A percentile compares a stretch with the other conserved stretches of the same genome.
phyloP scores from a whole-genome alignment of 2,888 invertebrate genomes.

The Platerodrilus igneus region DNA sequence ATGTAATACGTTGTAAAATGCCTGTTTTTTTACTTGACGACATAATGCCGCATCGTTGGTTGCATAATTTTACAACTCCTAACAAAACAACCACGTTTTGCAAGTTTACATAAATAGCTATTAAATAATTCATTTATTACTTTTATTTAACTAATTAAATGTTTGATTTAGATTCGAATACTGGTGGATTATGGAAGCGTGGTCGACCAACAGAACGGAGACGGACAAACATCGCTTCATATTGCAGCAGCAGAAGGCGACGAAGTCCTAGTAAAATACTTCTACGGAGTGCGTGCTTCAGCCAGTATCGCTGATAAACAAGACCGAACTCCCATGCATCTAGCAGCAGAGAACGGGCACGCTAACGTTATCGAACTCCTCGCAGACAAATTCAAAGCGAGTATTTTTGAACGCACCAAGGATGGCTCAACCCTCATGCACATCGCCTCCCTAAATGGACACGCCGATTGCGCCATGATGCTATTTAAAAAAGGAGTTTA shows the following conservation, averaged over 20 bases:
- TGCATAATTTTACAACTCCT: no score
- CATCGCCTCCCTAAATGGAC: conserved; percentile 94
- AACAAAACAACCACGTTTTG: no score
- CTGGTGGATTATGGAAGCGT: conserved; percentile 88
- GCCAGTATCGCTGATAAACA: conserved; percentile 93
- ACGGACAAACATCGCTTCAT: conserved; percentile 92
- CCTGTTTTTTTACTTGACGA: no score
- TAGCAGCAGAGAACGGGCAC: conserved; percentile 97
- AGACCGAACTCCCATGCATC: conserved; percentile 95
- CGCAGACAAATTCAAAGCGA: conserved; percentile 96
- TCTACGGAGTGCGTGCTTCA: conserved; percentile 91
- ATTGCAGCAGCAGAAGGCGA: conserved; percentile 95
- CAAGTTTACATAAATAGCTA: no score
- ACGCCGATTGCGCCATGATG: conserved; percentile 97
- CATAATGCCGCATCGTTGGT: no score
- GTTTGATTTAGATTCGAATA: conserved; percentile 59
- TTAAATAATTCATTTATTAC: no score
- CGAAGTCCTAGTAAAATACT: conserved; percentile 89
- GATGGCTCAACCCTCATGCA: conserved; percentile 99
- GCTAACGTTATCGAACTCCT: conserved; percentile 92
- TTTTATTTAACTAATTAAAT: no score
- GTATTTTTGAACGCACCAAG: conserved; percentile 92
- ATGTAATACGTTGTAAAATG: no score
- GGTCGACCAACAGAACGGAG: conserved; percentile 88
- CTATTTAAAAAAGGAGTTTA: conserved; percentile 98